phyloP scores from a whole-genome alignment of 2,113 vertebrate species.

The Gracilinanus agilis region DNA sequence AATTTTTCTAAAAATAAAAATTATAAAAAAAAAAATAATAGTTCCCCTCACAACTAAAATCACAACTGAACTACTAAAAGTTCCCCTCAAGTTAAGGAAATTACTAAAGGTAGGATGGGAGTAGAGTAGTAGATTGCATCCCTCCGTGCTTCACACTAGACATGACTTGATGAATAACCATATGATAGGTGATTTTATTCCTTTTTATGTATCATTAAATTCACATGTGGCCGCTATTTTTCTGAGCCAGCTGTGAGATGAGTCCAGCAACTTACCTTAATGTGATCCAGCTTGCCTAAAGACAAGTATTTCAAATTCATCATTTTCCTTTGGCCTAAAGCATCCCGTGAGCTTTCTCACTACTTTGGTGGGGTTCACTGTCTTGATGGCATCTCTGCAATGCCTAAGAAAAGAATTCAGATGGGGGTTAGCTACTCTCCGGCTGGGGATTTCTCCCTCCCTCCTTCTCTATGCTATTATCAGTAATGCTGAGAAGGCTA shows the following conservation, averaged over 20 bases:
- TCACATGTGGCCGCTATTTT: neutral
- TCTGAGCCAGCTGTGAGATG: neutral
- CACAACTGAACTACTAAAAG: no score
- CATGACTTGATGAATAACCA: slow-evolving; percentile 38
- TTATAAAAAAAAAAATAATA: no score
- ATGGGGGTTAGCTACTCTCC: neutral
- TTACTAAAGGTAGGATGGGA: neutral
- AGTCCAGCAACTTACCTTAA: neutral
- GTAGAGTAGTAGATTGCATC: neutral
- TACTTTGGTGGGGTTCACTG: neutral
- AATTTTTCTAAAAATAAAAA: no score
- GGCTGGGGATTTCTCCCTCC: neutral
- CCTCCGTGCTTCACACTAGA: slow-evolving; percentile 21
- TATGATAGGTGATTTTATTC: slow-evolving; percentile 4
- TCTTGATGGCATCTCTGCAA: accelerated
- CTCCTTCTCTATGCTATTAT: neutral
- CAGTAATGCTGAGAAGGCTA: neutral
- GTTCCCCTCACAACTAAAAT: no score
- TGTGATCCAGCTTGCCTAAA: slow-evolving; percentile 35
- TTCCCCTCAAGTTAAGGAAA: slow-evolving; percentile 42
- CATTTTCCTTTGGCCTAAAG: neutral
- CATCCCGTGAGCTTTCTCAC: neutral
- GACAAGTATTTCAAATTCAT: neutral
- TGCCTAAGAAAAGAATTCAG: neutral
- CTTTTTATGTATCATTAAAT: slow-evolving; percentile 29